Conservation (phyloP, 1,140 invertebrate genomes). For the Homarus americanus region DNA sequence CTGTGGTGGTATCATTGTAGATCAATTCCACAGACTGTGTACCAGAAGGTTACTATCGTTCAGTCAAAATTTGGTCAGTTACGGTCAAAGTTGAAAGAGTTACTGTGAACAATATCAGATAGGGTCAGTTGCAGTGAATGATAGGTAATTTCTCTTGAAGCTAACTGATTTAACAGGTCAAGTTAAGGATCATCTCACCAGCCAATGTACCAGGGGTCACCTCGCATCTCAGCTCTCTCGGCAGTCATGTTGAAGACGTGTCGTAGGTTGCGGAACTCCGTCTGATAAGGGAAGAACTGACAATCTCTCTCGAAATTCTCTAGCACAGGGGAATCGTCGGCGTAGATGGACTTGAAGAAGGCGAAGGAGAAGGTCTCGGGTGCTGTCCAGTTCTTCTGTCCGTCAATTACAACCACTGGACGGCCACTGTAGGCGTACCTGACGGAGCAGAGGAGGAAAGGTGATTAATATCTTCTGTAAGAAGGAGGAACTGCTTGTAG, state of each 20-base stretch:
- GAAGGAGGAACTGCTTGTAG: no score
- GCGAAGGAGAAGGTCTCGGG: conserved; percentile 57
- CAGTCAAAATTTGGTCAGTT: background rate
- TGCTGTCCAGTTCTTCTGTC: conserved; percentile 87
- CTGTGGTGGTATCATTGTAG: no score
- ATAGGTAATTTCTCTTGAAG: no score
- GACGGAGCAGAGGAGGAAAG: no score
- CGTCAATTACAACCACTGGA: conserved; percentile 91
- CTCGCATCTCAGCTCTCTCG: conserved; percentile 82
- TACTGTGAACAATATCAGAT: no score
- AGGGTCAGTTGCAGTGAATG: no score
- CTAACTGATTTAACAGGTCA: no score
- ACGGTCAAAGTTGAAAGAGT: background rate
- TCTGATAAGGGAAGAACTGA: conserved; percentile 88
- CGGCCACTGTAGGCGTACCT: conserved; percentile 87
- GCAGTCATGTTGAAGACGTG: conserved; percentile 89
- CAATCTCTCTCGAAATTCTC: conserved; percentile 58
- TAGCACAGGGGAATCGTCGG: conserved; percentile 50
- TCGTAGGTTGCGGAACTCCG: conserved; percentile 86
- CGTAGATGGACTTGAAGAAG: conserved; percentile 82
- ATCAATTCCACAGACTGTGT: no score
- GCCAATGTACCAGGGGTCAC: conserved; percentile 91
- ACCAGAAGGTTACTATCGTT: no score
- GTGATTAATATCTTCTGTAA: no score
- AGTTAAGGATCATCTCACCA: conserved; percentile 84